Evolutionary conservation across 1,140 invertebrate species (phyloP).

Genomic region (Sycophaga agraensis): DNA sequence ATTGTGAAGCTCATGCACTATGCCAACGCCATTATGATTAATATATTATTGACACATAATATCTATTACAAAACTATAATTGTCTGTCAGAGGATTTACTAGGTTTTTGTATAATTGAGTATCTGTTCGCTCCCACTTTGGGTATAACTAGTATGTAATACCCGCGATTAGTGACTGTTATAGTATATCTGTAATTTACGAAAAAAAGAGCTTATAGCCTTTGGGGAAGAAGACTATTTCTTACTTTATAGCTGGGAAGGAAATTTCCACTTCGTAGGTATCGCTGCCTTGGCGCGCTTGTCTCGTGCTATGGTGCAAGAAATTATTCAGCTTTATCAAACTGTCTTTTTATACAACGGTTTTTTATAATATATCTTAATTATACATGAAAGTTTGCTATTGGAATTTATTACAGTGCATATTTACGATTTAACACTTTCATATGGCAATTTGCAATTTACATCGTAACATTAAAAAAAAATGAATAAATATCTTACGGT

Average conservation of each 20-base stretch:
- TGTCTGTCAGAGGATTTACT: no score
- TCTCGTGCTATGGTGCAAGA: conserved; percentile 49
- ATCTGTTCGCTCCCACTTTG: not conserved
- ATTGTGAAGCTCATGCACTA: conserved; percentile 22
- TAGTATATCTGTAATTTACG: conserved; percentile 22
- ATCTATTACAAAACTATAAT: conserved; percentile 25
- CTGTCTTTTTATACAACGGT: conserved; percentile 27
- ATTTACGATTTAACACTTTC: not conserved
- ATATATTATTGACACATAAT: conserved; percentile 4
- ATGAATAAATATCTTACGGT: conserved; percentile 63
- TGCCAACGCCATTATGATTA: conserved; percentile 5
- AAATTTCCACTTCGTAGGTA: conserved; percentile 85
- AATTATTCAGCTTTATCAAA: conserved; percentile 33
- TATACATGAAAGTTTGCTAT: not conserved
- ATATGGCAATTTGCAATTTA: conserved; percentile 30
- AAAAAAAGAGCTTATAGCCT: conserved; percentile 24
- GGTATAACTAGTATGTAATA: conserved; percentile 11
- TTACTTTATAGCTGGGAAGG: conserved; percentile 91
- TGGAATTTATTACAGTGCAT: not conserved
- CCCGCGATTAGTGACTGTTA: conserved; percentile 30
- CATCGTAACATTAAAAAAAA: not conserved
- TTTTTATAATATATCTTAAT: conserved; percentile 5
- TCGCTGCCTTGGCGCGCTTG: conserved; percentile 64
- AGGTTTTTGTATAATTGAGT: no score
- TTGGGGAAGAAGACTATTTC: conserved; percentile 48